Percentiles rank a stretch among this genome's conserved stretches.
Evolutionary conservation across 2,888 invertebrate genomes (phyloP).

Genomic region (Iselma pallidipennis): DNA sequence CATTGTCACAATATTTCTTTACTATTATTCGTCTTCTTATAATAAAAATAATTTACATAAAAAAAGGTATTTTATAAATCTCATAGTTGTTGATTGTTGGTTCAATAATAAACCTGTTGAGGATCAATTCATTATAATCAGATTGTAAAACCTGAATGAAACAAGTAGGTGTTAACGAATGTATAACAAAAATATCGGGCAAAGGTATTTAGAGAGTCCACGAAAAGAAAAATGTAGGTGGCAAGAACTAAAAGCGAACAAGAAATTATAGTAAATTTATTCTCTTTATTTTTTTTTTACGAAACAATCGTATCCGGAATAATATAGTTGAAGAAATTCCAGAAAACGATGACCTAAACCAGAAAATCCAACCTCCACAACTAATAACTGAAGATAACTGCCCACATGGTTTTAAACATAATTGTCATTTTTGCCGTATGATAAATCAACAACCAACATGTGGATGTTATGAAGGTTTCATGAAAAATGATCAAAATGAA

Average conservation of each 20-base stretch:
- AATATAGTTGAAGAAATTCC: neutral
- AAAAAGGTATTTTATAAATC: too few relatives aligned
- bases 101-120: neutral
- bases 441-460: slow-evolving; percentile 45
- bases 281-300: too few relatives aligned
- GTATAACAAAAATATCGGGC: neutral
- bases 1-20: too few relatives aligned
- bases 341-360: slow-evolving; percentile 26
- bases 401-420: slow-evolving; percentile 51
- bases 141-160: neutral
- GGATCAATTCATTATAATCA: neutral
- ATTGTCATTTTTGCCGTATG: slow-evolving; percentile 47
- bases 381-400: slow-evolving; percentile 22
- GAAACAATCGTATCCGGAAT: too few relatives aligned
- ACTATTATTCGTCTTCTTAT: too few relatives aligned
- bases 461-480: slow-evolving; percentile 43
- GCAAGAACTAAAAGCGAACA: too few relatives aligned
- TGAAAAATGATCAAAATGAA: slow-evolving; percentile 25
- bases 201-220: neutral
- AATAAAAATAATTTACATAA: too few relatives aligned
- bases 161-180: neutral
- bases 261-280: too few relatives aligned
- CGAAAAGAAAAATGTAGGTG: neutral
- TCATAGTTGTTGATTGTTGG: neutral
- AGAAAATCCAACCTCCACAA: slow-evolving; percentile 1